phyloP scores from a whole-genome alignment of 2,113 vertebrate genomes.

The Entelurus aequoreus region DNA sequence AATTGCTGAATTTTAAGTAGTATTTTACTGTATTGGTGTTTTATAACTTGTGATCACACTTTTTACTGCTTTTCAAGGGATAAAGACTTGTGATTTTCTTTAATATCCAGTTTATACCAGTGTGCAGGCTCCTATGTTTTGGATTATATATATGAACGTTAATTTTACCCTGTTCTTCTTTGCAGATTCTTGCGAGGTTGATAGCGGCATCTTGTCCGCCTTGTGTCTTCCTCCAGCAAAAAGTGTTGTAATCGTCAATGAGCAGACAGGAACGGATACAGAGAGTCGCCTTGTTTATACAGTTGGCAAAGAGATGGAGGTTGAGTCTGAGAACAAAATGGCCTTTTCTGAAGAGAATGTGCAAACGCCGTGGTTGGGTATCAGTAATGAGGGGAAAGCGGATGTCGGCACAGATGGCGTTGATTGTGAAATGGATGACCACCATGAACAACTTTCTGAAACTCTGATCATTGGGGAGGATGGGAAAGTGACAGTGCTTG shows the following conservation, averaged over 20 bases:
- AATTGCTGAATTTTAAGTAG: too few relatives aligned
- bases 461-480: conserved; percentile 60
- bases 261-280: conserved; percentile 32
- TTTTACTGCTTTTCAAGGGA: too few relatives aligned
- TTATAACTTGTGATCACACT: too few relatives aligned
- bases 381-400: conserved; percentile 40
- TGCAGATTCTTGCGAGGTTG: conserved; percentile 52
- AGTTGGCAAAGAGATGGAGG: conserved; percentile 62
- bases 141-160: background rate
- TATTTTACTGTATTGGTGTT: too few relatives aligned
- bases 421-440: conserved; percentile 14
- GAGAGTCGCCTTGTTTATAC: conserved; percentile 48
- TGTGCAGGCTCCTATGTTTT: background rate
- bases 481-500: conserved; percentile 49
- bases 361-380: conserved; percentile 40
- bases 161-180: background rate
- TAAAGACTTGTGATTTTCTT: background rate
- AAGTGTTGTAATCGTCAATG: conserved; percentile 54
- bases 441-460: conserved; percentile 9
- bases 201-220: conserved; percentile 60
- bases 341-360: conserved; percentile 19
- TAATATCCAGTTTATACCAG: background rate
- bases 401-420: conserved; percentile 22
- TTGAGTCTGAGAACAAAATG: conserved; percentile 57
- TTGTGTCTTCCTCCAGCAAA: conserved; percentile 61